Evolutionary conservation across 2,888 invertebrate genomes (phyloP).

Genomic region (Formica aserva): DNA sequence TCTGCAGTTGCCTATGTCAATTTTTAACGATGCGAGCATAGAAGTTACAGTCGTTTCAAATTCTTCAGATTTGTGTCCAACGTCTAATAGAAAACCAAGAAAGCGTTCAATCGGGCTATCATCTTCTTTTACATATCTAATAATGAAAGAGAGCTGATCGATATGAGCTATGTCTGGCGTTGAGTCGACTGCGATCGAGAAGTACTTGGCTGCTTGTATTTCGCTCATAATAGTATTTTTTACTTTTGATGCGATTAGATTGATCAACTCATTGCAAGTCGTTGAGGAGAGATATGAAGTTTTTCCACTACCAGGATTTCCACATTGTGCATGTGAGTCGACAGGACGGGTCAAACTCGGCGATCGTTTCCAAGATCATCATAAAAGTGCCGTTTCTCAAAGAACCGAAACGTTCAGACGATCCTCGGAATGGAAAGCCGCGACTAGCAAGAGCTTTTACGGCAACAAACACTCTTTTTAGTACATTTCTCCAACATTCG

Average conservation of each 20-base stretch:
- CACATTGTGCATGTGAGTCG: not conserved
- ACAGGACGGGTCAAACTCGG: not conserved
- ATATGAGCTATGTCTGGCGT: not conserved
- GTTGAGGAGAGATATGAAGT: not conserved
- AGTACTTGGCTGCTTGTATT: no score
- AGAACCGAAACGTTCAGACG: not conserved
- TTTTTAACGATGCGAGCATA: no score
- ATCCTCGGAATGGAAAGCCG: not conserved
- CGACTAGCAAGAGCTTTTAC: not conserved
- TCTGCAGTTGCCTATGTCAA: no score
- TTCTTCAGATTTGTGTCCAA: no score
- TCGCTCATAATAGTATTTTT: no score
- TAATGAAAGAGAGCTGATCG: not conserved
- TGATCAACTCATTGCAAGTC: no score
- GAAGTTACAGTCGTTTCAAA: no score
- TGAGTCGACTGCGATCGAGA: not conserved
- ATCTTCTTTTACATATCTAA: not conserved
- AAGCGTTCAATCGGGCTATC: not conserved
- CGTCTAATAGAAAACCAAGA: no score
- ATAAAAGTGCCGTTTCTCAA: not conserved
- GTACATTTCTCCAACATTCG: not conserved
- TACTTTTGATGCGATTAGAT: no score
- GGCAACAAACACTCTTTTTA: not conserved
- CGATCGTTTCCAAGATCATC: not conserved
- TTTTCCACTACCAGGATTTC: not conserved